These are phyloP conservation scores for Actinostola sp. DNA, from an alignment of 92 coral and sea anemone genomes.

Conservation along the genomic window DNA sequence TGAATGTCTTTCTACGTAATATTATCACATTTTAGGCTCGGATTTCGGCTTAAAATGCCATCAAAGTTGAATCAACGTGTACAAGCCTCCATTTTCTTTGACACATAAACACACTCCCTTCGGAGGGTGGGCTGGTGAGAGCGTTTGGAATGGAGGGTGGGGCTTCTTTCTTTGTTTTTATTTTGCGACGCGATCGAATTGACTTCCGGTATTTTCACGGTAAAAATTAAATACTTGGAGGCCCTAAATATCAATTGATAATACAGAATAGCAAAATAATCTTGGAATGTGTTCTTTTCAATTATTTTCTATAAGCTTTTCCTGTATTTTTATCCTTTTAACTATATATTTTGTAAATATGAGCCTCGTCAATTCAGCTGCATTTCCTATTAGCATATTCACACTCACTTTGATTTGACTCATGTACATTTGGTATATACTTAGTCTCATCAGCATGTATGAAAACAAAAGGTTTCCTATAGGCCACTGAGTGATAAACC, in stretches of 20 bases:
- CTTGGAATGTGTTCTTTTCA: background rate
- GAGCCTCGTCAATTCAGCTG: background rate
- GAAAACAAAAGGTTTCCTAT: no score
- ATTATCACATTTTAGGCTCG: constrained; percentile 33
- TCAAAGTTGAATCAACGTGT: background rate
- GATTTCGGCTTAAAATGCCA: constrained; percentile 20
- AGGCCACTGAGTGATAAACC: background rate
- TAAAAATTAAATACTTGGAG: background rate
- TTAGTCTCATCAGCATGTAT: no score
- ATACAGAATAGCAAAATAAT: background rate
- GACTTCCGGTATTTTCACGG: background rate
- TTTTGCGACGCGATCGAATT: background rate
- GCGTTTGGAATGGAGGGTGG: constrained; percentile 32
- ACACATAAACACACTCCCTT: constrained; percentile 42
- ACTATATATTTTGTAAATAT: background rate
- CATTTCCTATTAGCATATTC: background rate
- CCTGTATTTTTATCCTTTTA: background rate
- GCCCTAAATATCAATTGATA: background rate
- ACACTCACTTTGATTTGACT: background rate
- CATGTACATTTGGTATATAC: background rate
- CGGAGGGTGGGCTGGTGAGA: constrained; percentile 27
- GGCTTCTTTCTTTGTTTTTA: constrained; percentile 8
- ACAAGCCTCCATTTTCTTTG: constrained; percentile 22
- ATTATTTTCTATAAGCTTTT: background rate
- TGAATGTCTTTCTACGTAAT: constrained; percentile 24